A percentile compares a stretch with the other conserved stretches of the same genome.
phyloP scores from a whole-genome alignment of 2,888 invertebrate genomes.

The Heliconius charithonia region DNA sequence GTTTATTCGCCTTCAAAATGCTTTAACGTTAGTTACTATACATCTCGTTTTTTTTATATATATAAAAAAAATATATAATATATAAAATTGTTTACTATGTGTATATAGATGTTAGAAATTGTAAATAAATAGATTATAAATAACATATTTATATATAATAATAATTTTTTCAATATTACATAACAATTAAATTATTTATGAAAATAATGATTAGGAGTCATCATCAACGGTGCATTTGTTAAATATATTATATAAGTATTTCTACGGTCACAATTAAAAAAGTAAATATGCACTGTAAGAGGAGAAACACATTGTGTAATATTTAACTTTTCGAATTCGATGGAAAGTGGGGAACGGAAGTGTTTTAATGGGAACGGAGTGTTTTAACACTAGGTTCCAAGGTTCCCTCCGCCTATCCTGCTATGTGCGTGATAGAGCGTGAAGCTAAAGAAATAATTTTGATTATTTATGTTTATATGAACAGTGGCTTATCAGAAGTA shows the following conservation, averaged over 20 bases:
- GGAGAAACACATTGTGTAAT: slow-evolving; percentile 38
- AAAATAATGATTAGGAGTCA: slow-evolving; percentile 57
- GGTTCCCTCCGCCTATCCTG: too few species aligned
- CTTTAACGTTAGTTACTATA: slow-evolving; percentile 78
- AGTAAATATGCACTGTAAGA: slow-evolving; percentile 47
- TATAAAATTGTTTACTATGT: slow-evolving; percentile 73
- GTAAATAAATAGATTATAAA: slow-evolving; percentile 72
- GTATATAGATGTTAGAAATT: slow-evolving; percentile 79
- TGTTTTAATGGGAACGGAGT: too few species aligned
- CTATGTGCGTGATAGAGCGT: too few species aligned
- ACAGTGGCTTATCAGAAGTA: too few species aligned
- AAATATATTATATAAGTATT: slow-evolving; percentile 54
- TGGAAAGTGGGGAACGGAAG: too few species aligned
- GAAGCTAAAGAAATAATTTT: too few species aligned
- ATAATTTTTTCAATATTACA: slow-evolving; percentile 18
- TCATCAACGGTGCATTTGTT: slow-evolving; percentile 63
- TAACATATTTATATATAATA: slow-evolving; percentile 66
- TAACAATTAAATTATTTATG: slow-evolving; percentile 35
- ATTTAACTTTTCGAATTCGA: neutral
- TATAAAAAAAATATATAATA: slow-evolving; percentile 48
- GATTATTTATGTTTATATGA: too few species aligned
- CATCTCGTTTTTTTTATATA: slow-evolving; percentile 58
- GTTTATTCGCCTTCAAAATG: slow-evolving; percentile 80
- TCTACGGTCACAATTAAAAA: slow-evolving; percentile 59
- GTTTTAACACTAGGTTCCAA: too few species aligned